Evolutionary conservation across 1,140 invertebrate genomes (phyloP).

Genomic region (Apis florea): DNA sequence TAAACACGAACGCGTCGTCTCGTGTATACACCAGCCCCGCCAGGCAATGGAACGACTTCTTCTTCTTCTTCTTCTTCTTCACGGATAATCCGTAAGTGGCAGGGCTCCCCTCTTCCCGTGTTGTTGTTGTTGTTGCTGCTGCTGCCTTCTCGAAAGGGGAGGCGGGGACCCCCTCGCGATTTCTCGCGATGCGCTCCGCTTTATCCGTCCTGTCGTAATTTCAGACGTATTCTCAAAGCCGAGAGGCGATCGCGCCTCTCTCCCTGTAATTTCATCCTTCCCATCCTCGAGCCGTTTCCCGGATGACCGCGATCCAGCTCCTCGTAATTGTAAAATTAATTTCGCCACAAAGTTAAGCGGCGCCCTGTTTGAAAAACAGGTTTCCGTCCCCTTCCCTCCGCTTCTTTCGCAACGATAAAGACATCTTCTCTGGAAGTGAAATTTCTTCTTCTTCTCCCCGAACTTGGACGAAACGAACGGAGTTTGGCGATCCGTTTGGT

Average conservation of each 20-base stretch:
- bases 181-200: slow-evolving; percentile 20
- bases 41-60: slow-evolving; percentile 54
- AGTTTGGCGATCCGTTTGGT: no score
- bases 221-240: not conserved
- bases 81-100: slow-evolving; percentile 61
- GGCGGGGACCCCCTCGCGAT: not conserved
- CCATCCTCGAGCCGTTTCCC: slow-evolving; percentile 18
- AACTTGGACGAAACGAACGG: no score
- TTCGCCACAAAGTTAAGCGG: slow-evolving; percentile 5
- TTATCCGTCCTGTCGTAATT: slow-evolving; percentile 19
- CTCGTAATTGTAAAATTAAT: slow-evolving; percentile 37
- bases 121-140: not conserved
- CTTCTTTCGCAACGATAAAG: no score
- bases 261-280: slow-evolving; percentile 30
- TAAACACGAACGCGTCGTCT: slow-evolving; percentile 60
- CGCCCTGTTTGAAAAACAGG: slow-evolving; percentile 8
- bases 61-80: no score
- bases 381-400: not conserved
- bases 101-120: slow-evolving; percentile 22
- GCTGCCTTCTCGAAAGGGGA: slow-evolving; percentile 1
- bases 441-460: no score
- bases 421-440: no score
- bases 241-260: not conserved
- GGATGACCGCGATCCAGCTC: slow-evolving; percentile 34
- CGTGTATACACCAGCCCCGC: slow-evolving; percentile 31